Percentiles rank a stretch among this genome's conserved stretches.
phyloP scores from a whole-genome alignment of 2,888 invertebrate species.

The Tetranychus truncatus region DNA sequence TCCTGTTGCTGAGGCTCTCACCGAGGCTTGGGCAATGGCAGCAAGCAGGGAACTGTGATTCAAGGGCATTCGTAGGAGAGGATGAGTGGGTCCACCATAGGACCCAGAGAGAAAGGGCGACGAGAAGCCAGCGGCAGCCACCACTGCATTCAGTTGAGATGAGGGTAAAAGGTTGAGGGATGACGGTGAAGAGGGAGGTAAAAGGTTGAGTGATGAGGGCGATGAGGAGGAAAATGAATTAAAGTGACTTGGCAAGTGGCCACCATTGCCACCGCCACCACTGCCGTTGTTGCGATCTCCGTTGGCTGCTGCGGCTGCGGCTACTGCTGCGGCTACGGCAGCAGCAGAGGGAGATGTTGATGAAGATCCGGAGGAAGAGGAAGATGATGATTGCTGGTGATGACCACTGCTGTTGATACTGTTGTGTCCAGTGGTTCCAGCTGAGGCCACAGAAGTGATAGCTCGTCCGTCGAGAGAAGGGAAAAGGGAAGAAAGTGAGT shows the following conservation, averaged over 20 bases:
- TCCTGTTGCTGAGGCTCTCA: neutral
- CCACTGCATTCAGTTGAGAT: neutral
- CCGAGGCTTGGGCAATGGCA: neutral
- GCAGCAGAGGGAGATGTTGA: conserved; percentile 1
- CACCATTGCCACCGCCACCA: conserved; percentile 11
- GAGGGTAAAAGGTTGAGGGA: too few relatives aligned
- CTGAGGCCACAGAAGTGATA: conserved; percentile 12
- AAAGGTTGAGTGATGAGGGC: neutral
- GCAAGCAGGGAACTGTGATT: neutral
- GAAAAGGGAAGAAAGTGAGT: conserved; percentile 13
- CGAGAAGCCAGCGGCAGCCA: neutral
- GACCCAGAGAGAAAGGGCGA: neutral
- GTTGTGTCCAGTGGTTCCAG: neutral
- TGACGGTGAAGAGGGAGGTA: neutral
- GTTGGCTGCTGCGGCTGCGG: conserved; percentile 39
- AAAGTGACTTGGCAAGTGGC: neutral
- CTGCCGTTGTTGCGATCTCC: conserved; percentile 40
- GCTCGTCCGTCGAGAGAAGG: conserved; percentile 23
- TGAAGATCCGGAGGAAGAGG: conserved; percentile 31
- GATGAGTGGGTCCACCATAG: neutral
- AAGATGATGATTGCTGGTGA: conserved; percentile 21
- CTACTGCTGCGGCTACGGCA: conserved; percentile 27
- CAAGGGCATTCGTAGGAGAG: neutral
- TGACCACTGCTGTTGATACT: conserved; percentile 25
- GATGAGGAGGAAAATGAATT: neutral